Conservation (phyloP, 2,113 vertebrate species). For the Myrmophylax atrothorax region DNA sequence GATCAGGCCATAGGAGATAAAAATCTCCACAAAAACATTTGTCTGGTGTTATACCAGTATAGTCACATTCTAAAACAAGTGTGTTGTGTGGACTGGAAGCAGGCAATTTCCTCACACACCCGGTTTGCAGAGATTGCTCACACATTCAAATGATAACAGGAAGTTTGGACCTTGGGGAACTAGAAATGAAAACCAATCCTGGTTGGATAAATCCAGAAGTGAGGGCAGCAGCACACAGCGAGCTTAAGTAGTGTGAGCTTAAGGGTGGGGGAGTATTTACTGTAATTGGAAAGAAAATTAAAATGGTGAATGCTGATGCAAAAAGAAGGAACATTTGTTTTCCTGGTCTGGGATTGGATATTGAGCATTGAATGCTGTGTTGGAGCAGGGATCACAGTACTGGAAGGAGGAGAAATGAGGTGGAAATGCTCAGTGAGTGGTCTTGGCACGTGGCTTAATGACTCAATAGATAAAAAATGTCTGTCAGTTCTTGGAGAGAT, state of each 20-base stretch:
- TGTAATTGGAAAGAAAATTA: not conserved
- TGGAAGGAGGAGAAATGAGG: not conserved
- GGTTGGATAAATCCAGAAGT: not conserved
- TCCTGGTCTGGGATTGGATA: not conserved
- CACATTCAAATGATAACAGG: rapidly evolving
- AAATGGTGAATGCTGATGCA: not conserved
- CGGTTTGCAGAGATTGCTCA: not conserved
- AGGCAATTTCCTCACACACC: not conserved
- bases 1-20: not conserved
- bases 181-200: not conserved
- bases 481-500: not conserved
- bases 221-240: not conserved
- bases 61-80: not conserved
- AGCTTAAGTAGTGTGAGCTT: not conserved
- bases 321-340: not conserved
- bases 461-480: not conserved
- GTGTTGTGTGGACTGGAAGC: not conserved
- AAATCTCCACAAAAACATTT: not conserved
- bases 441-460: not conserved
- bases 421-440: not conserved
- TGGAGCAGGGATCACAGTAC: not conserved
- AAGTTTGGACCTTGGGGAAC: not conserved
- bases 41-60: not conserved
- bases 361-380: not conserved
- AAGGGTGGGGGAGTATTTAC: not conserved